Evolutionary conservation across 2,888 invertebrate species (phyloP).

Genomic region (Pteria penguin): DNA sequence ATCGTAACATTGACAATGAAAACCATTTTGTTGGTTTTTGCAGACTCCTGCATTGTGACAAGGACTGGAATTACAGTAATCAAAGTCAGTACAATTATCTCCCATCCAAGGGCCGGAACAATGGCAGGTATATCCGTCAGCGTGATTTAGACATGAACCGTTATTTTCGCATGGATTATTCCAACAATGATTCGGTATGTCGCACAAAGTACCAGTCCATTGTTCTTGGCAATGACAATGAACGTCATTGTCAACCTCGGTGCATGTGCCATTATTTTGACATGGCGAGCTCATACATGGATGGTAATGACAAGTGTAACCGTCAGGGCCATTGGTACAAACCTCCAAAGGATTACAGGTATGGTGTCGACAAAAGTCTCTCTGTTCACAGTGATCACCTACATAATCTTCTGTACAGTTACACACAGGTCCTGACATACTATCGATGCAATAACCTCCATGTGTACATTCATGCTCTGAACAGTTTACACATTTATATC

Average conservation of each 20-base stretch:
- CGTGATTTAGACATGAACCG: neutral
- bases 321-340: neutral
- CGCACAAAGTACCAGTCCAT: constrained; percentile 3
- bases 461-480: no score
- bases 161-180: neutral
- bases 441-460: constrained; percentile 3
- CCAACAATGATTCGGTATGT: neutral
- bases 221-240: neutral
- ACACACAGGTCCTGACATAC: neutral
- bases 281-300: constrained; percentile 14
- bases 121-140: neutral
- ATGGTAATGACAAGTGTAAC: constrained; percentile 7
- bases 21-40: neutral
- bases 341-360: neutral
- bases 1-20: neutral
- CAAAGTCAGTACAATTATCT: neutral
- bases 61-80: constrained; percentile 5
- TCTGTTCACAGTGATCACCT: no score
- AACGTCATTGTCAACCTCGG: constrained; percentile 1
- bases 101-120: neutral
- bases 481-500: no score
- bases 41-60: constrained; percentile 7
- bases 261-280: constrained; percentile 5
- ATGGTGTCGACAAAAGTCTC: no score
- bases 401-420: no score